These are phyloP conservation scores for Myotis findleyi DNA, from an alignment of 2,797 vertebrate genomes.

Conservation along the genomic window DNA sequence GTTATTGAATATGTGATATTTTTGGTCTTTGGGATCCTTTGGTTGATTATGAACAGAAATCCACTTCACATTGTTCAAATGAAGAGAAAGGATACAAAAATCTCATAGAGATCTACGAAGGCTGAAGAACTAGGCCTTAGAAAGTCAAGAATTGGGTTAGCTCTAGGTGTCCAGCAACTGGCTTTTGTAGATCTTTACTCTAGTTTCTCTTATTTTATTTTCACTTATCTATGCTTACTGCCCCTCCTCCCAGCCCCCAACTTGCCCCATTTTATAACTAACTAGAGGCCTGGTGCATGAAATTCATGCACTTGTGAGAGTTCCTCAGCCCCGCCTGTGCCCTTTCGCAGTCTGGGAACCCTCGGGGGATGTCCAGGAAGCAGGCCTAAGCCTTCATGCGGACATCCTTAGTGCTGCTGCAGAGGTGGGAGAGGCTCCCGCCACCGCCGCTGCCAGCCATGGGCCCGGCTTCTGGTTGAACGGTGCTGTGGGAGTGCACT, in stretches of 20 bases:
- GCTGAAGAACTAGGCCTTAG: background rate
- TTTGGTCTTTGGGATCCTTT: background rate
- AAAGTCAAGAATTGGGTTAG: background rate
- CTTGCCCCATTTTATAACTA: background rate
- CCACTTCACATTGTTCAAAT: background rate
- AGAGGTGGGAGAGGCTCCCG: no score
- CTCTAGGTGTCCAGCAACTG: background rate
- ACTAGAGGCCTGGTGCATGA: no score
- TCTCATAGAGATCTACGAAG: background rate
- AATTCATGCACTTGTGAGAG: no score
- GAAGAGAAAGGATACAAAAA: background rate
- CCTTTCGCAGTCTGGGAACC: no score
- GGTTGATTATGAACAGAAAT: background rate
- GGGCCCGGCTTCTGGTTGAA: no score
- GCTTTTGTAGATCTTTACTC: background rate
- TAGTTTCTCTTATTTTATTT: background rate
- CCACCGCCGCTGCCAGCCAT: no score
- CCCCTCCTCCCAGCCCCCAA: no score
- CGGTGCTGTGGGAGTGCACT: no score
- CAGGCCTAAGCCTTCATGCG: no score
- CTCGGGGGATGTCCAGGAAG: no score
- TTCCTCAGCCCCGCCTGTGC: no score
- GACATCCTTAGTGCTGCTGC: no score
- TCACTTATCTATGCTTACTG: background rate
- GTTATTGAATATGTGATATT: background rate